These are phyloP conservation scores for Scopus umbretta DNA, from an alignment of 2,113 vertebrate genomes.

Conservation along the genomic window DNA sequence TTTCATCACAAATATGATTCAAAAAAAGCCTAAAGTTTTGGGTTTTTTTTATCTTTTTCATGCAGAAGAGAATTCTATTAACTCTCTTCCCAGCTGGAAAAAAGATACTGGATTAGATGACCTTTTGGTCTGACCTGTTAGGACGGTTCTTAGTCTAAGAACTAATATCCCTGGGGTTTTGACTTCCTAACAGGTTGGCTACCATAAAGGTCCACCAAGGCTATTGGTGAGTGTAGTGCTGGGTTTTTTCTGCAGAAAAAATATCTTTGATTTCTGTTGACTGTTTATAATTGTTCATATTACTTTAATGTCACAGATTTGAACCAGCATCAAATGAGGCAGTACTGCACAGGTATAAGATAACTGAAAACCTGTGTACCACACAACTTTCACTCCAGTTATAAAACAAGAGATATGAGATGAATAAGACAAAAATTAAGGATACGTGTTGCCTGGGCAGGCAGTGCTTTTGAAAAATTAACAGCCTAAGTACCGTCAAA, in stretches of 20 bases:
- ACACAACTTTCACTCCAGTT: background rate
- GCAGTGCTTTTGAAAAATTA: background rate
- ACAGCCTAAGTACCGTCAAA: background rate
- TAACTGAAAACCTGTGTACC: background rate
- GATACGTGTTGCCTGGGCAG: accelerated
- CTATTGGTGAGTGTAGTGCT: background rate
- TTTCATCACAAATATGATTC: background rate
- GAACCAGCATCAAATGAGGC: background rate
- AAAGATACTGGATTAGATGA: background rate
- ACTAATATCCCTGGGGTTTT: background rate
- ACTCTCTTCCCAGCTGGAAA: background rate
- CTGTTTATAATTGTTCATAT: background rate
- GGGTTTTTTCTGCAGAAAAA: background rate
- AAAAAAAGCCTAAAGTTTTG: background rate
- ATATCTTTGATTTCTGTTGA: background rate
- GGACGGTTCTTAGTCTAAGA: background rate
- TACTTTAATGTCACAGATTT: background rate
- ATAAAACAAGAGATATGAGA: background rate
- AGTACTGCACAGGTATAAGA: background rate
- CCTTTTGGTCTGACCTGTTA: background rate
- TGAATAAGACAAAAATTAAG: background rate
- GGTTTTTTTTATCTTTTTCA: background rate
- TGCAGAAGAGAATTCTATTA: background rate
- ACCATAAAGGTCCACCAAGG: background rate
- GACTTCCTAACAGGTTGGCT: background rate